Conservation (phyloP, 1,140 invertebrate genomes). For the fruit fly (Drosophila melanogaster) region DNA sequence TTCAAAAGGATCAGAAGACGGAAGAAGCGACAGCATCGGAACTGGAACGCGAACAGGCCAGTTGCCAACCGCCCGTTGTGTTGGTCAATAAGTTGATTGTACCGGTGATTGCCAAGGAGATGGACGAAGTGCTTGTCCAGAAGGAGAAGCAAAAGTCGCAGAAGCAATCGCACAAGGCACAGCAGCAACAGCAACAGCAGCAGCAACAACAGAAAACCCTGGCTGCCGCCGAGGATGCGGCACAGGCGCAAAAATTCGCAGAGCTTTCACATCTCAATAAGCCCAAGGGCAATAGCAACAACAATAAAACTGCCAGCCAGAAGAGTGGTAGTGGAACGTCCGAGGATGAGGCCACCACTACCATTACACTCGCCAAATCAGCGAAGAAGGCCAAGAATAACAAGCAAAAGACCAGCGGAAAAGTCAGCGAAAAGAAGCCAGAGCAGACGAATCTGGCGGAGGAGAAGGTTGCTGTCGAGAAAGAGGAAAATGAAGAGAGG, state of each 20-base stretch:
- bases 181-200: constrained; percentile 79
- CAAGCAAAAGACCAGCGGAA: constrained; percentile 33
- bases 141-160: constrained; percentile 85
- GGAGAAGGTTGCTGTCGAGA: constrained; percentile 21
- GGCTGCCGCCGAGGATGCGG: constrained; percentile 58
- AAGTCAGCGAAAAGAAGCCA: constrained; percentile 20
- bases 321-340: constrained; percentile 51
- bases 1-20: constrained; percentile 29
- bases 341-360: constrained; percentile 43
- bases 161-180: constrained; percentile 77
- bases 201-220: constrained; percentile 65
- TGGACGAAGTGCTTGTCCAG: constrained; percentile 84
- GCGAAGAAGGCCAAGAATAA: constrained; percentile 34
- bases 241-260: constrained; percentile 58
- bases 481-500: constrained; percentile 1
- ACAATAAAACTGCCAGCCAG: constrained; percentile 35
- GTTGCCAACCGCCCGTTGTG: constrained; percentile 63
- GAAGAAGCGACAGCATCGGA: constrained; percentile 1
- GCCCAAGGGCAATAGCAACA: constrained; percentile 33
- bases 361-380: constrained; percentile 20
- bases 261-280: constrained; percentile 67
- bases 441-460: constrained; percentile 8
- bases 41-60: constrained; percentile 9
- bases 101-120: constrained; percentile 80
- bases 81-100: constrained; percentile 78